Percentiles rank a stretch among this genome's conserved stretches.
phyloP scores from a whole-genome alignment of 2,797 vertebrate genomes.

The Arctocebus calabarensis region DNA sequence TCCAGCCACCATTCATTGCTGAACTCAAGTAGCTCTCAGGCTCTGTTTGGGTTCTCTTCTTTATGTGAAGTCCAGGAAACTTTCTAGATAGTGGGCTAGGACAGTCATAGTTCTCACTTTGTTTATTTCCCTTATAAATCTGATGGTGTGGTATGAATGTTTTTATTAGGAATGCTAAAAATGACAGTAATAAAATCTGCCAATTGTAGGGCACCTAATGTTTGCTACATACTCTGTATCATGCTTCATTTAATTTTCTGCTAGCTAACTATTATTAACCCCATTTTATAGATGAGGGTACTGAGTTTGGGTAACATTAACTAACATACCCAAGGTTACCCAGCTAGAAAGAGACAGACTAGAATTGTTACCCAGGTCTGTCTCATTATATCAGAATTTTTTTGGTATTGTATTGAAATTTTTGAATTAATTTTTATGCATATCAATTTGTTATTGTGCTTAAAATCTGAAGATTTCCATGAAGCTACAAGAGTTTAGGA shows the following conservation, averaged over 20 bases:
- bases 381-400: not conserved
- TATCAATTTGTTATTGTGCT: not conserved
- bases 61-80: not conserved
- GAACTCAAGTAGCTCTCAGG: not conserved
- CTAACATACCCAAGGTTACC: not conserved
- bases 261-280: not conserved
- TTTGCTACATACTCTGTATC: not conserved
- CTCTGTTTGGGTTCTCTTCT: not conserved
- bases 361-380: not conserved
- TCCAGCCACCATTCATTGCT: not conserved
- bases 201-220: not conserved
- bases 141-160: not conserved
- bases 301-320: not conserved
- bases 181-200: not conserved
- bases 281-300: not conserved
- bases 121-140: not conserved
- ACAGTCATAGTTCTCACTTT: not conserved
- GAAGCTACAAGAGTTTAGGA: not conserved
- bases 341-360: not conserved
- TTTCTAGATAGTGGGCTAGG: not conserved
- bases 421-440: not conserved
- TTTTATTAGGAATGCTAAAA: not conserved
- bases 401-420: not conserved
- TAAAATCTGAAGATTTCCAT: not conserved
- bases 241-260: not conserved